Percentiles rank a stretch among this genome's conserved stretches.
phyloP scores from a whole-genome alignment of 2,888 invertebrate species.

The Philonicus albiceps region DNA sequence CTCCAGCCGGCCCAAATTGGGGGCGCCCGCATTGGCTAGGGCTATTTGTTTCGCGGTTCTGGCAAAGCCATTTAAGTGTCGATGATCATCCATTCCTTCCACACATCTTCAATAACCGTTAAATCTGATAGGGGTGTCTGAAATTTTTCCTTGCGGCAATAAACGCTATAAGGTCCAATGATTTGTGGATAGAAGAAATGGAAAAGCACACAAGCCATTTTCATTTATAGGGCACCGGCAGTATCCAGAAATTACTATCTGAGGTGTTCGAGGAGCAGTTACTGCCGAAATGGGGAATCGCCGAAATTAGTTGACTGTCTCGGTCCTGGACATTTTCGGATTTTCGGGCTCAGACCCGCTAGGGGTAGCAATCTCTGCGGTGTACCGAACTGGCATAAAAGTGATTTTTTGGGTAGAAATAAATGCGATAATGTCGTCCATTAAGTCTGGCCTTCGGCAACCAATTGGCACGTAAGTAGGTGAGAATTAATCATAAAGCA shows the following conservation, averaged over 20 bases:
- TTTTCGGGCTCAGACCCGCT: background rate
- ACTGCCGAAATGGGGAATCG: background rate
- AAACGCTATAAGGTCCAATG: slow-evolving; percentile 32
- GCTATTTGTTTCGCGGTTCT: slow-evolving; percentile 25
- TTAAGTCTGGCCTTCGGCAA: background rate
- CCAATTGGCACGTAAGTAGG: background rate
- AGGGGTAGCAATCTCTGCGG: background rate
- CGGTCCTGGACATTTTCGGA: background rate
- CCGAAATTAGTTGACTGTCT: background rate
- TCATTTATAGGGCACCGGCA: background rate
- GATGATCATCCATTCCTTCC: background rate
- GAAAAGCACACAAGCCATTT: slow-evolving; percentile 12
- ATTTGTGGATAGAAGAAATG: slow-evolving; percentile 30
- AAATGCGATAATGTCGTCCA: background rate
- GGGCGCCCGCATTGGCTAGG: background rate
- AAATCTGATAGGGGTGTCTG: slow-evolving; percentile 31
- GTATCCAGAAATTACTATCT: background rate
- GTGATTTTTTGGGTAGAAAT: background rate
- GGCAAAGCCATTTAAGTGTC: background rate
- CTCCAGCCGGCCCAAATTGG: background rate
- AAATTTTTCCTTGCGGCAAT: slow-evolving; percentile 26
- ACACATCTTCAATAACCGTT: slow-evolving; percentile 14
- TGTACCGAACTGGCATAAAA: background rate
- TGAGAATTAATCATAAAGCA: slow-evolving; percentile 1
- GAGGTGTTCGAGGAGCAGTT: background rate